Evolutionary conservation across 1,140 invertebrate genomes (phyloP), one percentile per base, ranked within the genome.

Genomic region (Drosophila parabipectinata): DNA sequence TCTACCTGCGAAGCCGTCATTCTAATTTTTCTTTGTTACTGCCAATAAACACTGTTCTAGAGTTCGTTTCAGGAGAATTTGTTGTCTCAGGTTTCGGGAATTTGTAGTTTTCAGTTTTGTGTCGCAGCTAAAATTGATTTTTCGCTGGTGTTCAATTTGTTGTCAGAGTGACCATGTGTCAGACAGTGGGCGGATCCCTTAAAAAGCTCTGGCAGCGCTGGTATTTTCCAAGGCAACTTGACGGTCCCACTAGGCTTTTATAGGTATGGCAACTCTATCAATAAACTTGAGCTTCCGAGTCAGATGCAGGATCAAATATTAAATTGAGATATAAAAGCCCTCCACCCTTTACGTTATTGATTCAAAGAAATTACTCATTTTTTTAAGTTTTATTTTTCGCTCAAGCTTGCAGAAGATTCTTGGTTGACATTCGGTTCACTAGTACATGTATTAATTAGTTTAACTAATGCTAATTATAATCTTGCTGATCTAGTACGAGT

Each of bases 391-490:
- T 81, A 87, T 85, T 87, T 60, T 76, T 67, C 59, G 82, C 82
- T 75, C 66, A 87, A 85, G 82, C 82, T 72, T 87, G 66, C 77
- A 75, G 75, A 59, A 76, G 62, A 67, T 80, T 79, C 44, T 68
- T 63, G 64, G 61, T 88, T 82, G 78, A 88, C 83, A 88, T 87
- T 82, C 56, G 58, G 64, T 78, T 87, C 66, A 75, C 62, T 76
- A 80, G 62, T 84, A 84, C 72, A 79, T 58, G 56, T 72, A 73
- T 32, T 69, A 78, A 82, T 85, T 88, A 51, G 10, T 71, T 87
- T 75, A 82, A 78, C 82, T 85, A 85, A 88, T 88, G 78, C 83
- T 85, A 87, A 55, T 51, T 69, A 88, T 82, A 85, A 74, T 87
- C 80, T 82, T 63, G 72, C 58, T 68, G 69, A 59, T 66, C 50